Evolutionary conservation across 2,888 invertebrate genomes (phyloP), one percentile per base, ranked within the genome.

Genomic region (Baronia brevicornis): DNA sequence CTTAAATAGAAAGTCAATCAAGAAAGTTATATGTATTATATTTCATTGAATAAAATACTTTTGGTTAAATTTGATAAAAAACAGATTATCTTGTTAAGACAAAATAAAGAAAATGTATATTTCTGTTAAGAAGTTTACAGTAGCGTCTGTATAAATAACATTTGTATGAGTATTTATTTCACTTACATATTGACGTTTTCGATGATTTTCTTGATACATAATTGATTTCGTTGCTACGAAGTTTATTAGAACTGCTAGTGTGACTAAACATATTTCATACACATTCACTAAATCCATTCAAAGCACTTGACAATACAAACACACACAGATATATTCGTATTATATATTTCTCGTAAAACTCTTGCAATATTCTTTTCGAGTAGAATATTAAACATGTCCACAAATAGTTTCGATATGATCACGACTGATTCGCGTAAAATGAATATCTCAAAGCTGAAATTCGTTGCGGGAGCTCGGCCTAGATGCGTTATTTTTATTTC

Each of bases 231-330:
- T 5, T 12, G 5, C 26, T 13, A 3, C 14, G 18, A 18, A 54
- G 52, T 47, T 53, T 63, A 36, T 61, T 65, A 24, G 67, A 67
- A 42, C 64, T 64, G 36, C 65, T 65, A 5, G 71, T 64, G 32
- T 69, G 71, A 51, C 73, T 71, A 47, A 78, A 77, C 78, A 78
- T 77, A n/a, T n/a, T n/a, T n/a, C n/a, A n/a, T n/a, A n/a, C n/a
- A n/a, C n/a, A 42, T 46, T 47, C 23, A 34, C 34, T 9, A 5
- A 11, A 21, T 8, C 11, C 9, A 3, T 10, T 5, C 5, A 10
- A 6, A 4, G 10, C 11, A 28, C 11, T 8, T 11, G 5, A n/a
- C 10, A 11, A n/a, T 4, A 11, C 11, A 10, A 12, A 5, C 10
- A 9, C 23, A n/a, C n/a, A n/a, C n/a, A n/a, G n/a, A n/a, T n/a